phyloP scores from a whole-genome alignment of 2,888 invertebrate genomes.

The Callyntrura guangdongensis region DNA sequence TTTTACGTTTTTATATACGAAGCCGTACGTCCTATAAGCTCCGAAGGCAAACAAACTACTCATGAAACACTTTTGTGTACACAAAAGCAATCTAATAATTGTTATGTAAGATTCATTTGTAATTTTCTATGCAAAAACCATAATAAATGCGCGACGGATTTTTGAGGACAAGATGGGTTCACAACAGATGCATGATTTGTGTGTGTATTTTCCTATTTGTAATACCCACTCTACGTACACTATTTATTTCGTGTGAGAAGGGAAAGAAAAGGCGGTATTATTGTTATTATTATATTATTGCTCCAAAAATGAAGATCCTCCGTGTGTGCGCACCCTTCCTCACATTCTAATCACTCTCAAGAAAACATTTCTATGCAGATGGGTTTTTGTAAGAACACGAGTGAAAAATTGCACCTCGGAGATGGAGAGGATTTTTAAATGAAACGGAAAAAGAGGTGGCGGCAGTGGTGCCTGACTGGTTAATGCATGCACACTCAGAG shows the following conservation, averaged over 20 bases:
- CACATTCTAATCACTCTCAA: conserved; percentile 71
- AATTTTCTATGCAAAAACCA: conserved; percentile 39
- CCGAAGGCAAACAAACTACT: too few relatives aligned
- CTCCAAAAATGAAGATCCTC: conserved; percentile 35
- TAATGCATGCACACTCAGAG: conserved; percentile 43
- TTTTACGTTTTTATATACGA: background rate
- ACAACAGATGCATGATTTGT: conserved; percentile 48
- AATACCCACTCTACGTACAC: background rate
- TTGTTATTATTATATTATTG: conserved; percentile 66
- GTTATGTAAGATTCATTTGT: conserved; percentile 20
- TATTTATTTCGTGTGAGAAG: background rate
- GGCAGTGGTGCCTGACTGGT: conserved; percentile 31
- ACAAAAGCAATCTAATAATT: background rate
- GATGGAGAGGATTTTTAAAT: conserved; percentile 78
- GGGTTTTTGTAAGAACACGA: conserved; percentile 72
- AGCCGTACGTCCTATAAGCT: background rate
- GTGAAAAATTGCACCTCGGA: conserved; percentile 80
- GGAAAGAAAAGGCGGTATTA: conserved; percentile 48
- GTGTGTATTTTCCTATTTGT: background rate
- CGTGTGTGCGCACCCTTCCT: conserved; percentile 41
- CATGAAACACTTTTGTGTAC: background rate
- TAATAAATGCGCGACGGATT: conserved; percentile 39
- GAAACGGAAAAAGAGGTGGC: conserved; percentile 77
- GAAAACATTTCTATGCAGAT: conserved; percentile 78
- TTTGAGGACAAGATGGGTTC: conserved; percentile 21